Conservation (phyloP, 2,888 invertebrate genomes). For the Abscondita cerata region DNA sequence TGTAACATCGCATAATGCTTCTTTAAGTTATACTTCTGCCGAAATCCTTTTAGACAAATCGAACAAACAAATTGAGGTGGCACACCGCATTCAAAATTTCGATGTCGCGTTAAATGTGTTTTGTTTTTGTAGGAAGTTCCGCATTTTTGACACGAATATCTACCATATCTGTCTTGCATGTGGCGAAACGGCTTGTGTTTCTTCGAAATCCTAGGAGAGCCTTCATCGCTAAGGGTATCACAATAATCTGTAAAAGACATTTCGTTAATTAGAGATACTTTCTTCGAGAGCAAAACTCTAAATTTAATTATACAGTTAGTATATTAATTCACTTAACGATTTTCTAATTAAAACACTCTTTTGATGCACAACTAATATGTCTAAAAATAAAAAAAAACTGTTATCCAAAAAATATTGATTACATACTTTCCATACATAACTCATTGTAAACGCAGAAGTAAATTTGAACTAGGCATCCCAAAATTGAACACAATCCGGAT, state of each 20-base stretch:
- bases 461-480: too few species aligned
- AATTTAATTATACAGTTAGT: too few species aligned
- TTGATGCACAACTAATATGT: too few species aligned
- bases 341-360: too few species aligned
- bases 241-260: conserved; percentile 9
- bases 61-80: conserved; percentile 64
- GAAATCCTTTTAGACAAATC: conserved; percentile 53
- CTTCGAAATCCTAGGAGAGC: neutral
- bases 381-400: too few species aligned
- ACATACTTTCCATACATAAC: too few species aligned
- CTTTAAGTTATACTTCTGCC: conserved; percentile 48
- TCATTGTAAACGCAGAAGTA: too few species aligned
- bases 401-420: too few species aligned
- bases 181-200: neutral
- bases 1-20: conserved; percentile 26
- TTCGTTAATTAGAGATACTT: too few species aligned
- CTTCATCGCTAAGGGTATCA: neutral
- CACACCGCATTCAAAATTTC: conserved; percentile 67
- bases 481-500: too few species aligned
- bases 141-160: conserved; percentile 62
- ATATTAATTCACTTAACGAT: too few species aligned
- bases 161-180: conserved; percentile 17
- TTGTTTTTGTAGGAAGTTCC: conserved; percentile 65
- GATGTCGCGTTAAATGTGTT: conserved; percentile 65
- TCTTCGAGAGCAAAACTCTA: too few species aligned